These are phyloP conservation scores for Papilio machaon DNA, from an alignment of 1,140 invertebrate genomes.

Conservation along the genomic window DNA sequence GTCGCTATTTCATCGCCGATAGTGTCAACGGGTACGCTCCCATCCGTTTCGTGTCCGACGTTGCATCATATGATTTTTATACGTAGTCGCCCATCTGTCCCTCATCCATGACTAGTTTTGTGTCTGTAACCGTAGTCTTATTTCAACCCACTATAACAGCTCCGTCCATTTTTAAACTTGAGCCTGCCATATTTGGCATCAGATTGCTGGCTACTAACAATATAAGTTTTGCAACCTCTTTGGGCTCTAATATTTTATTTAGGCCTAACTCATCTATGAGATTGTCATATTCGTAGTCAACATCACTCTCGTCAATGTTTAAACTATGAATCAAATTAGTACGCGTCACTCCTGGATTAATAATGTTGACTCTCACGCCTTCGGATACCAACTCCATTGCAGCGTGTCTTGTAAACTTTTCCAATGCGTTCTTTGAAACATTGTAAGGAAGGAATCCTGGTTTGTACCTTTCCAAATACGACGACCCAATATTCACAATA, in stretches of 20 bases:
- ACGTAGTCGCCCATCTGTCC: no score
- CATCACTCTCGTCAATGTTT: conserved; percentile 83
- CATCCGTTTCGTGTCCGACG: no score
- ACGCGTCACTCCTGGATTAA: conserved; percentile 84
- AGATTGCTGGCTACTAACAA: conserved; percentile 90
- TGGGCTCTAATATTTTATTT: conserved; percentile 85
- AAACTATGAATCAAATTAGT: conserved; percentile 84
- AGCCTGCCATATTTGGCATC: conserved; percentile 27
- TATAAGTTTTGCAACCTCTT: conserved; percentile 90
- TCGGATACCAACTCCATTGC: conserved; percentile 81
- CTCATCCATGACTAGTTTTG: no score
- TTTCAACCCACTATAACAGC: conserved; percentile 54
- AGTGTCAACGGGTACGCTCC: no score
- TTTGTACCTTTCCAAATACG: conserved; percentile 43
- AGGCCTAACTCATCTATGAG: conserved; percentile 88
- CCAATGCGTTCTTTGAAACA: conserved; percentile 70
- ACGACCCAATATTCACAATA: conserved; percentile 56
- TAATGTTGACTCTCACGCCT: conserved; percentile 86
- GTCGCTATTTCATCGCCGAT: no score
- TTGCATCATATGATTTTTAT: no score
- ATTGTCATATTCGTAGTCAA: conserved; percentile 80
- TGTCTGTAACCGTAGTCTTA: not conserved
- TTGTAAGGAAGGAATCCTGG: conserved; percentile 49
- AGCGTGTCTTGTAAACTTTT: conserved; percentile 86
- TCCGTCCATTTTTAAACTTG: conserved; percentile 88